Conservation (phyloP, 2,888 invertebrate species). For the Coremacera marginata region DNA sequence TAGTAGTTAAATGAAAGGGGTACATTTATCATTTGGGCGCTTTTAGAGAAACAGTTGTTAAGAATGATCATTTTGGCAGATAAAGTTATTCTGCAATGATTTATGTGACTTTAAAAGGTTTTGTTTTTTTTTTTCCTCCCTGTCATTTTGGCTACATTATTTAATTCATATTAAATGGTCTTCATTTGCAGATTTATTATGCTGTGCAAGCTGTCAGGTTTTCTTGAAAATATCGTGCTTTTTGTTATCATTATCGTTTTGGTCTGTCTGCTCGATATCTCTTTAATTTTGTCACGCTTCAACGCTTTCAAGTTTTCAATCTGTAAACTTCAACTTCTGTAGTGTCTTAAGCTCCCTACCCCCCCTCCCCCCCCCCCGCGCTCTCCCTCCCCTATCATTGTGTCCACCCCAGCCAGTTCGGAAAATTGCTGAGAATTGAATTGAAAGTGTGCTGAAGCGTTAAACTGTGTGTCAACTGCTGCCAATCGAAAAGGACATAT, state of each 20-base stretch:
- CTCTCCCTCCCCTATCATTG: no score
- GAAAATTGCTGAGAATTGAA: slow-evolving; percentile 58
- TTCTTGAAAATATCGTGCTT: not conserved
- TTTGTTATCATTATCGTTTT: slow-evolving; percentile 14
- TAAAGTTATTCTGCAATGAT: slow-evolving; percentile 7
- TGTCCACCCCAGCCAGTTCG: not conserved
- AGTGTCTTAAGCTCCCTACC: no score
- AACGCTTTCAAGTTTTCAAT: slow-evolving; percentile 51
- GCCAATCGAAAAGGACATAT: slow-evolving; percentile 65
- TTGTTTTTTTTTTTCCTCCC: not conserved
- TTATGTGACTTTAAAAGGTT: slow-evolving; percentile 11
- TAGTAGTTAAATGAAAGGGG: not conserved
- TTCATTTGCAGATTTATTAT: slow-evolving; percentile 2
- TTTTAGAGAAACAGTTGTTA: not conserved
- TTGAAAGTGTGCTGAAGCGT: slow-evolving; percentile 69
- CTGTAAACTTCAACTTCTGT: not conserved
- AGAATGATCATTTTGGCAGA: not conserved
- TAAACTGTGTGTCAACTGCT: slow-evolving; percentile 69
- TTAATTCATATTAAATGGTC: not conserved
- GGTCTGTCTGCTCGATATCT: slow-evolving; percentile 47
- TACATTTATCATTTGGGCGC: slow-evolving; percentile 23
- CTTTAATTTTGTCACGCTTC: slow-evolving; percentile 54
- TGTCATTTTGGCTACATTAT: not conserved
- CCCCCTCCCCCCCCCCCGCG: no score
- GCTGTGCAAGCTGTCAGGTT: not conserved